Percentiles rank a stretch among this genome's conserved stretches.
Evolutionary conservation across 2,797 vertebrate genomes (phyloP).

Genomic region (Alca torda): DNA sequence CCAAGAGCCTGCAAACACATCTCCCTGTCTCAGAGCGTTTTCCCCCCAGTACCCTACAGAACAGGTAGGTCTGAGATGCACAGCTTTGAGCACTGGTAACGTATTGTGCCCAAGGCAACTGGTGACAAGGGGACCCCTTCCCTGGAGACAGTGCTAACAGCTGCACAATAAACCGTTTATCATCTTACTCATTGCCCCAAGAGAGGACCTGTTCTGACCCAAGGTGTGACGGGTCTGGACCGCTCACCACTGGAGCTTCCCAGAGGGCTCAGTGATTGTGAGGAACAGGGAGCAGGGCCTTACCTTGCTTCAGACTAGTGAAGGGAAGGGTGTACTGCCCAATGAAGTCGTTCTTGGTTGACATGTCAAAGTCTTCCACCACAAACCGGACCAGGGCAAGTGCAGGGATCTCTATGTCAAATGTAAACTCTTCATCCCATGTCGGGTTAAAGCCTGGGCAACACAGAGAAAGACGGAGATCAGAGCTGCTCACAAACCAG

Average conservation of each 20-base stretch:
- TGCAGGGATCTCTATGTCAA: slow-evolving; percentile 83
- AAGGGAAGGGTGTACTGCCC: slow-evolving; percentile 91
- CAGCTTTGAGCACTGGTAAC: not conserved
- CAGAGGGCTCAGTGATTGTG: not conserved
- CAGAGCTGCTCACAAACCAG: not conserved
- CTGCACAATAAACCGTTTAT: not conserved
- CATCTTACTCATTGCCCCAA: not conserved
- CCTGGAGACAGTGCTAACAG: not conserved
- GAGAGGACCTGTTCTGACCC: not conserved
- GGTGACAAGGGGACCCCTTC: not conserved
- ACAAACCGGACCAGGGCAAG: slow-evolving; percentile 88
- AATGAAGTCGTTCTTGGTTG: slow-evolving; percentile 87
- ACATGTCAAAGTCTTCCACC: slow-evolving; percentile 89
- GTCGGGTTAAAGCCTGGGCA: slow-evolving; percentile 88
- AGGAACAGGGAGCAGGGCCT: not conserved
- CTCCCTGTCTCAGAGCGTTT: not conserved
- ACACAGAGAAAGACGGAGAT: not conserved
- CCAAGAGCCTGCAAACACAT: not conserved
- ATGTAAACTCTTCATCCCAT: slow-evolving; percentile 87
- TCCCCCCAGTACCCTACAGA: not conserved
- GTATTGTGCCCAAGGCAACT: accelerated
- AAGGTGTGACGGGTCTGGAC: not conserved
- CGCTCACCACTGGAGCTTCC: not conserved
- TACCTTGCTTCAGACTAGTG: slow-evolving; percentile 88
- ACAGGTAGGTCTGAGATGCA: not conserved